These are phyloP conservation scores for Harpagoxenus sublaevis DNA, from an alignment of 2,888 invertebrate genomes.

Conservation along the genomic window DNA sequence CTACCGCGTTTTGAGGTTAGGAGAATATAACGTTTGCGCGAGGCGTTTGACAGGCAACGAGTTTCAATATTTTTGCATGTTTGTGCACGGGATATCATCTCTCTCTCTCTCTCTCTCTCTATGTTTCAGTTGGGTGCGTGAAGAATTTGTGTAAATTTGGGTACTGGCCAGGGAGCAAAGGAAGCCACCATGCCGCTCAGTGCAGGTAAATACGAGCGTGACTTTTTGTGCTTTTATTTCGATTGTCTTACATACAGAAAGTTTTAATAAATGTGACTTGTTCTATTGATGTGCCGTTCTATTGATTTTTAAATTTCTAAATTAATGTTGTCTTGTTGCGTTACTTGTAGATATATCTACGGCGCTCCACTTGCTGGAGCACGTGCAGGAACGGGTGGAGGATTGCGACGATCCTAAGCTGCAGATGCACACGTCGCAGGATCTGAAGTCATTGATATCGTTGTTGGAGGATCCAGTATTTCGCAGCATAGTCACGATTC, in stretches of 20 bases:
- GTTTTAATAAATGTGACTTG: background rate
- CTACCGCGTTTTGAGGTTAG: slow-evolving; percentile 62
- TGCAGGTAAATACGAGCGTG: slow-evolving; percentile 66
- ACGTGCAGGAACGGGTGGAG: slow-evolving; percentile 94
- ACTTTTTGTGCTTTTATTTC: background rate
- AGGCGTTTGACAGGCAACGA: background rate
- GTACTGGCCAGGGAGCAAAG: background rate
- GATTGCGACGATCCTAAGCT: slow-evolving; percentile 94
- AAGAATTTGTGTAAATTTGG: slow-evolving; percentile 50
- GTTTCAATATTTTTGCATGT: background rate
- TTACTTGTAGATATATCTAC: slow-evolving; percentile 92
- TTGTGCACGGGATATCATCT: background rate
- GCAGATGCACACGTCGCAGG: slow-evolving; percentile 91
- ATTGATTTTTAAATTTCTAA: background rate
- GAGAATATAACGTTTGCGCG: background rate
- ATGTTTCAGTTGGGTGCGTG: slow-evolving; percentile 52
- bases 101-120: slow-evolving; percentile 22
- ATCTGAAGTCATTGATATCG: slow-evolving; percentile 93
- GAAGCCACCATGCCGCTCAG: slow-evolving; percentile 74
- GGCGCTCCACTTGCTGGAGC: slow-evolving; percentile 95
- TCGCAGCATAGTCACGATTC: slow-evolving; percentile 95
- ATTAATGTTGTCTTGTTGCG: slow-evolving; percentile 22
- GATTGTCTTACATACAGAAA: background rate
- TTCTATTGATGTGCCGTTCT: background rate
- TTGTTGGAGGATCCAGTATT: slow-evolving; percentile 96